Evolutionary conservation across 2,797 vertebrate species (phyloP), one percentile per base, ranked within the genome.

Genomic region (Notamacropus eugenii): DNA sequence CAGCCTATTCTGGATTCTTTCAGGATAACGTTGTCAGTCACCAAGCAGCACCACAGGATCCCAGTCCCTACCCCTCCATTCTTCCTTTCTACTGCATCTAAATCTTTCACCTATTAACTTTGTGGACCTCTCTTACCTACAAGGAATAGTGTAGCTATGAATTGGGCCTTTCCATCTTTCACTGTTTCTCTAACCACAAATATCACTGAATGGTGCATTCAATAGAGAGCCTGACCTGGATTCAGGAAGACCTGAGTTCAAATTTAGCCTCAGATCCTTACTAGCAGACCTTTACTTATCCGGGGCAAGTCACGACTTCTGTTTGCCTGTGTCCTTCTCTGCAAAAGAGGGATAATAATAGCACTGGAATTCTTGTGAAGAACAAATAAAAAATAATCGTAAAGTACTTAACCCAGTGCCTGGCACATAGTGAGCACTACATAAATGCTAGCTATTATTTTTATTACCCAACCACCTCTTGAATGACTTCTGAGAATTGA

Each of bases 161-260:
- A 67, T 4, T 67, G 31, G 62, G 13, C 34, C 62, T 34, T 67
- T 62, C 59, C 31, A 10, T 82, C 12, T 92, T 90, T 96, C 62
- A 90, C n/a, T 58, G 92, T 95, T 90, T 50, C 95, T 67, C 34
- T 67, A 67, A 67, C 34, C 62, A 67, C 34, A 67, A 67, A n/a
- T 67, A 67, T 5, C n/a, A 13, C 14, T 67, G 1, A 16, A 14
- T n/a, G 62, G 62, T 67, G 5, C 62, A n/a, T 34, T 16, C 1
- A 4, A n/a, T 74, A n/a, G 14, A 40, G 34, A 29, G 34, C 16
- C 34, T 6, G 34, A 40, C 14, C 9, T 74, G 34, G 62, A 74
- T 5, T 74, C 16, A n/a, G 34, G 14, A 74, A 74, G 62, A 74
- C 16, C 34, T n/a, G 34, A 74, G 62, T 74, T 74, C 62, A 74